A percentile compares a stretch with the other conserved stretches of the same genome.
These are phyloP conservation scores for Alcedo quadribrachys DNA, from an alignment of 2,797 vertebrate genomes.

Conservation along the genomic window DNA sequence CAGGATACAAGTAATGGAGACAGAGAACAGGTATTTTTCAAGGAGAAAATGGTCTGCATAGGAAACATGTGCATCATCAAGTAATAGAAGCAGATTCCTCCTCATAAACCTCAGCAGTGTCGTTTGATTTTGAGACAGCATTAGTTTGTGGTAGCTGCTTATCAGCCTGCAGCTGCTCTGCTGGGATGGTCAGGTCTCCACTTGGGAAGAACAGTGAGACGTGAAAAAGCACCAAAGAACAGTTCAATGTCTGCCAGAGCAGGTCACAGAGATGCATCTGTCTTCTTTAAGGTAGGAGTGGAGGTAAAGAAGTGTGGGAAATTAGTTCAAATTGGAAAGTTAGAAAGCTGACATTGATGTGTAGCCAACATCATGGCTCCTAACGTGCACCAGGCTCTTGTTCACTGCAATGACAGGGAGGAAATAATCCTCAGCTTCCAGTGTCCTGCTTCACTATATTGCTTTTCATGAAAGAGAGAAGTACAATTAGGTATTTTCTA, in stretches of 20 bases:
- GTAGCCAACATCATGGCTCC: background rate
- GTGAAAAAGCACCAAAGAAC: background rate
- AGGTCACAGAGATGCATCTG: background rate
- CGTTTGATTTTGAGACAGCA: background rate
- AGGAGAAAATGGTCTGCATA: background rate
- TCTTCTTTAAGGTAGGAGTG: background rate
- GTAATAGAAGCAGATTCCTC: background rate
- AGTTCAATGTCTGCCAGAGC: background rate
- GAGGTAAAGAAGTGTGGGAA: slow-evolving; percentile 4
- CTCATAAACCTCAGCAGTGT: background rate
- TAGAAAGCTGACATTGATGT: slow-evolving; percentile 43
- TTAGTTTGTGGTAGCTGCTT: background rate
- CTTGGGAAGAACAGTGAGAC: background rate
- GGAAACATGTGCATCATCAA: background rate
- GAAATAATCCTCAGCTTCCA: slow-evolving; percentile 8
- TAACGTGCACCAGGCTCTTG: background rate
- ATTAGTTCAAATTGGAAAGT: slow-evolving; percentile 37
- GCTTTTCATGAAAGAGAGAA: background rate
- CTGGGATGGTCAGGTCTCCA: background rate
- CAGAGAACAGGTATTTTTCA: background rate
- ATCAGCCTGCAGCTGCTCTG: background rate
- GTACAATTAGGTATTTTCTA: slow-evolving; percentile 24
- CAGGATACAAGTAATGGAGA: background rate
- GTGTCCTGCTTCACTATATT: slow-evolving; percentile 6
- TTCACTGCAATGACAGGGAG: slow-evolving; percentile 6